Conservation (phyloP, 1,140 invertebrate species). For the Leptopilina boulardi region DNA sequence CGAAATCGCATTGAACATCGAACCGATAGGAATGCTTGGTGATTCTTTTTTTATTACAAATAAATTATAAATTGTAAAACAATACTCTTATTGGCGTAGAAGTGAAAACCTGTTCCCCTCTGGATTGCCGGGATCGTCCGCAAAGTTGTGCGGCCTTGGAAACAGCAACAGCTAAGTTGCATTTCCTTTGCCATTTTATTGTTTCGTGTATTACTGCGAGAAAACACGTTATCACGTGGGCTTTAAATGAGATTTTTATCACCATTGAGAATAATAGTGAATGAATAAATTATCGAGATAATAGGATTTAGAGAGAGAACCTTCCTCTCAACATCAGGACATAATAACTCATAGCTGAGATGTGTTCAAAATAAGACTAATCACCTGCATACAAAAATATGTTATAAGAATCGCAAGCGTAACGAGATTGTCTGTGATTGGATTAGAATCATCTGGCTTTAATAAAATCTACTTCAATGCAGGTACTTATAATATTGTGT, state of each 20-base stretch:
- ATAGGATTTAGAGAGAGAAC: background rate
- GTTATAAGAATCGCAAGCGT: background rate
- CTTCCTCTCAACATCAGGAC: background rate
- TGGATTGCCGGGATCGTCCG: background rate
- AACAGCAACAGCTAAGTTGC: background rate
- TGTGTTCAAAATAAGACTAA: constrained; percentile 11
- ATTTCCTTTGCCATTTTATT: constrained; percentile 26
- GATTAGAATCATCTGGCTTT: background rate
- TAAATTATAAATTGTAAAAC: constrained; percentile 28
- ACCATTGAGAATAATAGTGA: constrained; percentile 18
- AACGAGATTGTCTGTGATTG: background rate
- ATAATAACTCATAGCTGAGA: background rate
- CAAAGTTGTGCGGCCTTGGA: background rate
- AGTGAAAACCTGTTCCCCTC: constrained; percentile 23
- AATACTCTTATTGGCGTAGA: constrained; percentile 18
- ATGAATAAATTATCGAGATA: background rate
- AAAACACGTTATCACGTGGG: constrained; percentile 29
- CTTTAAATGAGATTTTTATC: constrained; percentile 24
- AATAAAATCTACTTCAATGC: background rate
- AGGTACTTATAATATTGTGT: background rate
- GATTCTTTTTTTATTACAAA: background rate
- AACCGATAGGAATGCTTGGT: background rate
- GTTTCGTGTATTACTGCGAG: constrained; percentile 13
- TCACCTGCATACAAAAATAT: background rate
- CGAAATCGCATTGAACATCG: background rate